Percentiles rank a stretch among this genome's conserved stretches.
Evolutionary conservation across 2,113 vertebrate species (phyloP).

Genomic region (Eubucco bourcierii): DNA sequence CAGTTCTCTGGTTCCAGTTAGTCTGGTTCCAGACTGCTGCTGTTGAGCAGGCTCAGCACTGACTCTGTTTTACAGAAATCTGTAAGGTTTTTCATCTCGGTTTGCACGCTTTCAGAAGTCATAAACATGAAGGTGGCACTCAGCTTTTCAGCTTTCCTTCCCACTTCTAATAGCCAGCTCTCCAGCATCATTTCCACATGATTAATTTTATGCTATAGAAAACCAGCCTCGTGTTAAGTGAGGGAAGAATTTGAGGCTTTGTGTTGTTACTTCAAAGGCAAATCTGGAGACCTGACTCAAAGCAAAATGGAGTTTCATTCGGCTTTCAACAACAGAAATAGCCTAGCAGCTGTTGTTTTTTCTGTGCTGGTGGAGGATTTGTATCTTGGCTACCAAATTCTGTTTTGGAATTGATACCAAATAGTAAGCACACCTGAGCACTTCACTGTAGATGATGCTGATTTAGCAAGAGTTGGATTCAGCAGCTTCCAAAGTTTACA

Average conservation of each 20-base stretch:
- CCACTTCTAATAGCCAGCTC: neutral
- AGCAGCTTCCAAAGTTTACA: neutral
- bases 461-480: neutral
- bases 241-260: slow-evolving; percentile 5
- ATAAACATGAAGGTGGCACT: neutral
- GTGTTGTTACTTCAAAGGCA: slow-evolving; percentile 34
- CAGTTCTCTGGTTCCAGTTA: neutral
- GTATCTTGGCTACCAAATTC: slow-evolving; percentile 26
- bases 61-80: neutral
- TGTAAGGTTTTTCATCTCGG: neutral
- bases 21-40: neutral
- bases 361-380: slow-evolving; percentile 12
- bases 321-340: slow-evolving; percentile 64
- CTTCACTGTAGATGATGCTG: neutral
- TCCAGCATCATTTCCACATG: neutral
- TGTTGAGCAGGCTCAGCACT: neutral
- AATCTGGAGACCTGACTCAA: slow-evolving; percentile 24
- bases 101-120: neutral
- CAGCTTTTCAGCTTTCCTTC: neutral
- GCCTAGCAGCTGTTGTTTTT: slow-evolving; percentile 49
- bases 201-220: neutral
- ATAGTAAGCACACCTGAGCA: neutral
- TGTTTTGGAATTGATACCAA: slow-evolving; percentile 3
- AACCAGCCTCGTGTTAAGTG: neutral
- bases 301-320: slow-evolving; percentile 9